phyloP scores from a whole-genome alignment of 2,888 invertebrate species.

The Carabus problematicus region DNA sequence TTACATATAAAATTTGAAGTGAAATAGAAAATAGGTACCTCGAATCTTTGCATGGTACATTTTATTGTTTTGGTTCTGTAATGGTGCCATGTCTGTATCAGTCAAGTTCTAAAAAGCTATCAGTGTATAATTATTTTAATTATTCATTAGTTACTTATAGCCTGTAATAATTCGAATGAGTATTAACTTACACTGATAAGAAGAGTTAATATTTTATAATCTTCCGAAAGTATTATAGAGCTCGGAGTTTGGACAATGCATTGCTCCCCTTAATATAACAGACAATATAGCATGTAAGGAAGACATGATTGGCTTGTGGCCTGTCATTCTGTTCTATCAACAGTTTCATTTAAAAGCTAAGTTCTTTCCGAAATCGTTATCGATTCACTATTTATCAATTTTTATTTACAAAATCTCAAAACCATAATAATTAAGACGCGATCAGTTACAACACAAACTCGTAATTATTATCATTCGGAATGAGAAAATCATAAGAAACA shows the following conservation, averaged over 20 bases:
- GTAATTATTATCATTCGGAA: not conserved
- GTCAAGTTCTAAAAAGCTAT: constrained; percentile 30
- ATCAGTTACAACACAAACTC: not conserved
- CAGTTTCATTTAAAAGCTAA: constrained; percentile 40
- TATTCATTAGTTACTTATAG: constrained; percentile 35
- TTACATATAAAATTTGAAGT: not conserved
- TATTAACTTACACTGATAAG: constrained; percentile 39
- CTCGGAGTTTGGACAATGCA: constrained; percentile 42
- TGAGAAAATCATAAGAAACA: not conserved
- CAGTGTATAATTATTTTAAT: constrained; percentile 40
- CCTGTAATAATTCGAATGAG: constrained; percentile 40
- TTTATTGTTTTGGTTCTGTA: constrained; percentile 6
- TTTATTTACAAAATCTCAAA: constrained; percentile 35
- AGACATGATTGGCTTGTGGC: constrained; percentile 40
- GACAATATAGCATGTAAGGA: constrained; percentile 42
- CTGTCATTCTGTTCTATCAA: constrained; percentile 40
- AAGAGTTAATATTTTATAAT: constrained; percentile 23
- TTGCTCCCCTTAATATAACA: constrained; percentile 42
- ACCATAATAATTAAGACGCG: constrained; percentile 7
- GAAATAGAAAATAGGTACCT: not conserved
- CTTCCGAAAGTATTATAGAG: constrained; percentile 31
- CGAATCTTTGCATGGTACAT: not conserved
- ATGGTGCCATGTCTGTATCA: not conserved
- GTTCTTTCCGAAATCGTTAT: constrained; percentile 11
- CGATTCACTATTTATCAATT: constrained; percentile 31